Percentiles rank a stretch among this genome's conserved stretches.
These are phyloP conservation scores for Scylla paramamosain DNA, from an alignment of 1,140 invertebrate species.

Conservation along the genomic window DNA sequence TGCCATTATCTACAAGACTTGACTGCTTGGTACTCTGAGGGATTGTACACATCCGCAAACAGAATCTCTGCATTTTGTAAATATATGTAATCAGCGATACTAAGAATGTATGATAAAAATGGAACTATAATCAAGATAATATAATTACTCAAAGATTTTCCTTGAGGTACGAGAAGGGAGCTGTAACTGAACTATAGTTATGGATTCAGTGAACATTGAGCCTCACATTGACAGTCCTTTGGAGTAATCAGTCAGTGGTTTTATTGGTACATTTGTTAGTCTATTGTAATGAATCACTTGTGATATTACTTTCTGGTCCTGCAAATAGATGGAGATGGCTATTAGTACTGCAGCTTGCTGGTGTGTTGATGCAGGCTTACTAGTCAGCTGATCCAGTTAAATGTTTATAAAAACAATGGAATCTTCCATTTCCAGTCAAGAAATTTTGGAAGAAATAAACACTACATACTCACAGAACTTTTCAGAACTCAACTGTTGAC, in stretches of 20 bases:
- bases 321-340: not conserved
- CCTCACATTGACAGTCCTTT: not conserved
- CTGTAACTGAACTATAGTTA: not conserved
- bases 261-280: not conserved
- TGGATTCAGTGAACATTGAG: not conserved
- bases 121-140: not conserved
- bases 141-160: not conserved
- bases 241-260: not conserved
- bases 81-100: not conserved
- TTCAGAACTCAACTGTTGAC: too few species aligned
- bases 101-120: not conserved
- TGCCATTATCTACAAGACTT: not conserved
- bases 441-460: too few species aligned
- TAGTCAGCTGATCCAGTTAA: too few species aligned
- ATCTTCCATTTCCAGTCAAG: too few species aligned
- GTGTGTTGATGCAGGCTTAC: too few species aligned
- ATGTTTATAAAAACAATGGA: too few species aligned
- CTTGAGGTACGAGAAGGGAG: not conserved
- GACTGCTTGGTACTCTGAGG: not conserved
- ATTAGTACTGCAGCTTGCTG: too few species aligned
- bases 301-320: not conserved
- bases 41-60: not conserved
- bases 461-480: too few species aligned
- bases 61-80: conserved; percentile 14
- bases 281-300: not conserved